phyloP scores from a whole-genome alignment of 2,113 vertebrate species.

The Prinia subflava region DNA sequence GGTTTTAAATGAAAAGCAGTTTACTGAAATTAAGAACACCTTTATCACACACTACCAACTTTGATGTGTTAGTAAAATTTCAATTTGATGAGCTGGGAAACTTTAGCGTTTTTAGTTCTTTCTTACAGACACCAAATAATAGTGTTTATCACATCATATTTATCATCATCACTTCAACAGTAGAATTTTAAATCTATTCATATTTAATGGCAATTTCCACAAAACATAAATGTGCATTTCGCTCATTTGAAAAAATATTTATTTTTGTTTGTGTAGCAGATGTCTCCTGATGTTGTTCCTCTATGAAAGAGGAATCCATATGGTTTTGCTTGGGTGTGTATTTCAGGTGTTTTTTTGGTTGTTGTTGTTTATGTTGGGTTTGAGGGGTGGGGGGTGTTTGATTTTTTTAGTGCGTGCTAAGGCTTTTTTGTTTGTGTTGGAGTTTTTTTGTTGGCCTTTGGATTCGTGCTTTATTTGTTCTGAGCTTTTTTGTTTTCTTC shows the following conservation, averaged over 20 bases:
- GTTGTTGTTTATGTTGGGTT: background rate
- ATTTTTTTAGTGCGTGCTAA: background rate
- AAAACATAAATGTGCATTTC: background rate
- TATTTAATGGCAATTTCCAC: background rate
- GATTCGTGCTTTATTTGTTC: background rate
- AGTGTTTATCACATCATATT: background rate
- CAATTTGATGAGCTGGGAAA: background rate
- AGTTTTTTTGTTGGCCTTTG: background rate
- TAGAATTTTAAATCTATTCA: background rate
- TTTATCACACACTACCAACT: background rate
- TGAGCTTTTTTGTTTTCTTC: background rate
- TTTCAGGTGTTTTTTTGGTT: background rate
- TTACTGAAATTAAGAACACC: background rate
- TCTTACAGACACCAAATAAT: background rate
- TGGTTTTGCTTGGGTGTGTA: background rate
- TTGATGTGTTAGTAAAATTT: background rate
- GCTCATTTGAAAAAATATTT: background rate
- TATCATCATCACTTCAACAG: background rate
- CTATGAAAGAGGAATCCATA: background rate
- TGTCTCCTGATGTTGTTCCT: background rate
- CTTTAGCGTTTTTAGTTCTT: background rate
- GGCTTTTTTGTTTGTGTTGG: background rate
- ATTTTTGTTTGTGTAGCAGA: background rate
- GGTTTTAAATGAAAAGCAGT: background rate
- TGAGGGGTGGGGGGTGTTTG: background rate